phyloP scores from a whole-genome alignment of 2,113 vertebrate species.

The Varanus salvator region DNA sequence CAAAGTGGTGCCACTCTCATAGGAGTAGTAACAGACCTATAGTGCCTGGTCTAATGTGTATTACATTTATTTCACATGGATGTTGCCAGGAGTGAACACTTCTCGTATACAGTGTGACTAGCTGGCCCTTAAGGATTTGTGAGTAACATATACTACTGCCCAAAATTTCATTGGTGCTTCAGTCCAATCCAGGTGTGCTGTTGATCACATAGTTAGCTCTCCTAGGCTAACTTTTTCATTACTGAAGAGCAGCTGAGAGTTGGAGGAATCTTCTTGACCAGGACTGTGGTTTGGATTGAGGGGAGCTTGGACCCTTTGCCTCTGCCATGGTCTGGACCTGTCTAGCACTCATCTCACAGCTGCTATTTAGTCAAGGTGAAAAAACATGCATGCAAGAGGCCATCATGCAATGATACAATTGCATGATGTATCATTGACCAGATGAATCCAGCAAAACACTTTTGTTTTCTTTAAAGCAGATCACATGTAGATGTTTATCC shows the following conservation, averaged over 20 bases:
- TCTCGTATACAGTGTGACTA: background rate
- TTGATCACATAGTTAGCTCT: background rate
- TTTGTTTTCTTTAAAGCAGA: conserved; percentile 13
- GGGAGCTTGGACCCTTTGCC: background rate
- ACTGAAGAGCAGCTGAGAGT: background rate
- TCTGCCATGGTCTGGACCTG: background rate
- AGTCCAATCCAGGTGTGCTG: background rate
- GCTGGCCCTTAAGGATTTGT: background rate
- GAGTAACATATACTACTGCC: background rate
- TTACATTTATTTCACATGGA: background rate
- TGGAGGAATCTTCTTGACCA: background rate
- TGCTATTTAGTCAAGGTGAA: background rate
- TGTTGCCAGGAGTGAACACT: background rate
- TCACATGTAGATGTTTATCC: background rate
- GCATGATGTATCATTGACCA: background rate
- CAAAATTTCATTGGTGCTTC: background rate
- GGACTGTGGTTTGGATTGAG: background rate
- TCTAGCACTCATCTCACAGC: background rate
- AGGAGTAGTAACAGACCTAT: background rate
- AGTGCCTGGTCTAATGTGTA: background rate
- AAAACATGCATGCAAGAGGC: background rate
- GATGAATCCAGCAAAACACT: conserved; percentile 6
- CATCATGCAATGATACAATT: background rate
- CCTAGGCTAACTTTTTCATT: background rate
- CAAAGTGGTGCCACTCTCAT: background rate